Base-by-base conservation (phyloP, 2,888 invertebrate genomes). In the Cotesia congregata region DNA sequence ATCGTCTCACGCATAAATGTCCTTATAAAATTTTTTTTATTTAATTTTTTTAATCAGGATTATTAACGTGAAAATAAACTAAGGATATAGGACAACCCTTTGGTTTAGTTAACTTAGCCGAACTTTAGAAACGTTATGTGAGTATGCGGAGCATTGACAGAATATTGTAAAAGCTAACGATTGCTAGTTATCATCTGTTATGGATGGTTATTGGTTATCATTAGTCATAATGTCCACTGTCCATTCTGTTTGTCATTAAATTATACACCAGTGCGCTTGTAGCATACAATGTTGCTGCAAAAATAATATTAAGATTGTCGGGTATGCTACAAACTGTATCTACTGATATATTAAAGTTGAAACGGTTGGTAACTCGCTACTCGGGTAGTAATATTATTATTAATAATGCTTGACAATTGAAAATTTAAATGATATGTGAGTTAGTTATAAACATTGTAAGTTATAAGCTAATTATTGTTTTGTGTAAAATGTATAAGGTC, bases 401-500 rank as follows among this genome's bases (percentile, higher is more conserved):
- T 30, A 30, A 30, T 30, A 30, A 50, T 50, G 50, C 50, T 12
- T 50, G 50, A 50, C 12, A 12, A 50, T 50, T 50, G 50, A 50
- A 50, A 50, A 50, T 3, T 9, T 50, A 50, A 12, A 9, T 50
- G 3, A 50, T 50, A 50, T 50, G 9, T 50, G 50, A 50, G 30
- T 50, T 50, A 3, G 7, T 50, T 12, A 50, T 50, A 50, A 50
- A 50, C 50, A 50, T 50, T 50, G 50, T 50, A 50, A 12, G 50
- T 50, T 50, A 12, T 50, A 50, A 12, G 50, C 50, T 9, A 50
- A 50, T 50, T 50, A 68, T 7, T 40, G 41, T 17, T 40, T 68
- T 9, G 30, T 30, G 1, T 30, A 68, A 40, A 50, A 67, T 72
- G 38, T 68, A 38, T 61, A 41, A 61, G 68, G 64, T 61, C 41